phyloP scores from a whole-genome alignment of 35 echinoderm and acorn worm genomes.

The Acanthaster planci region DNA sequence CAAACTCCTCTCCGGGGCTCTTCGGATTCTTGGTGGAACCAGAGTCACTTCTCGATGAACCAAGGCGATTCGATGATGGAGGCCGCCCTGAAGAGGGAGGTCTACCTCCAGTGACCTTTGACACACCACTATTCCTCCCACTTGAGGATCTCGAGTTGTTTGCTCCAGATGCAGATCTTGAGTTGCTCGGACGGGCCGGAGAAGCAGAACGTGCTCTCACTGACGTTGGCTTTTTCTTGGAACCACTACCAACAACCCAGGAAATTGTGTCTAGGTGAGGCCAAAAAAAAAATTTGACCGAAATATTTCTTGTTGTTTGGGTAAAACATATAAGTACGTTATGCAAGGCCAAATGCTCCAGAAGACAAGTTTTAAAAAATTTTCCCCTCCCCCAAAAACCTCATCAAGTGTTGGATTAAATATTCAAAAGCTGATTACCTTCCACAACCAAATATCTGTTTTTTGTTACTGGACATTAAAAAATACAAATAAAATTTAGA shows the following conservation, averaged over 20 bases:
- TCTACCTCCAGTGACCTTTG: background rate
- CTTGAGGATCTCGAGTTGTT: conserved; percentile 27
- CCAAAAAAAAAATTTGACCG: too few species aligned
- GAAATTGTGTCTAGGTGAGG: conserved; percentile 32
- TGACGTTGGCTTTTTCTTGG: conserved; percentile 42
- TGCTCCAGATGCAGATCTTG: background rate
- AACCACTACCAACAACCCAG: conserved; percentile 40
- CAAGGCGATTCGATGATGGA: background rate
- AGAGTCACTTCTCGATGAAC: background rate
- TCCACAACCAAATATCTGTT: too few species aligned
- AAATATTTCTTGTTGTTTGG: too few species aligned
- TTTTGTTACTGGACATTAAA: too few species aligned
- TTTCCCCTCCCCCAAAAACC: too few species aligned
- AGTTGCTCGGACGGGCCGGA: conserved; percentile 34
- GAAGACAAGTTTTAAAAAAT: too few species aligned
- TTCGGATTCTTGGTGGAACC: background rate
- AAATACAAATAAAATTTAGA: too few species aligned
- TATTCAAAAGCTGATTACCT: too few species aligned
- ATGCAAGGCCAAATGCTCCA: too few species aligned
- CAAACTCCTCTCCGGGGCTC: background rate
- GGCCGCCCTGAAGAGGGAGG: conserved; percentile 2
- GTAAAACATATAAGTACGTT: too few species aligned
- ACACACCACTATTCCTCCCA: background rate
- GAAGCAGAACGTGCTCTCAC: conserved; percentile 56
- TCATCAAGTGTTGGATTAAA: too few species aligned